Conservation (phyloP, 2,888 invertebrate species). For the Elmis aenea region DNA sequence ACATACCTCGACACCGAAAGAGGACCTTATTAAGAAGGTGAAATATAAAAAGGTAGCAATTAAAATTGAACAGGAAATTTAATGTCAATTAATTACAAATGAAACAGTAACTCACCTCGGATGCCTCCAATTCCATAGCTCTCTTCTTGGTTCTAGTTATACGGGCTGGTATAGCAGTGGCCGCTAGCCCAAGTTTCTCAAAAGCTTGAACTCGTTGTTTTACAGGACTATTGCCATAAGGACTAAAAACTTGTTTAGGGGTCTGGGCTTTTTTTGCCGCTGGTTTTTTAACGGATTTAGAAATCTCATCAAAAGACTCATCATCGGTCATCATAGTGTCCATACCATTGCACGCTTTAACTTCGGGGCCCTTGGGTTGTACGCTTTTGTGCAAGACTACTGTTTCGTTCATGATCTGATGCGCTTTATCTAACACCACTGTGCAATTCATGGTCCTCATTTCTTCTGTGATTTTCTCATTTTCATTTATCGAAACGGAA, state of each 20-base stretch:
- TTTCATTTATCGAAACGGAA: slow-evolving; percentile 10
- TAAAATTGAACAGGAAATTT: neutral
- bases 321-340: slow-evolving; percentile 32
- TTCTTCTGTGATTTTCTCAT: too few relatives aligned
- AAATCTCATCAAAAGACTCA: slow-evolving; percentile 24
- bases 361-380: slow-evolving; percentile 13
- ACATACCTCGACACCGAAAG: too few relatives aligned
- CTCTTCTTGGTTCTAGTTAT: slow-evolving; percentile 46
- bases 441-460: neutral
- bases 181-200: slow-evolving; percentile 42
- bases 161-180: slow-evolving; percentile 31
- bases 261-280: slow-evolving; percentile 10
- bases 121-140: slow-evolving; percentile 37
- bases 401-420: slow-evolving; percentile 1
- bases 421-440: neutral
- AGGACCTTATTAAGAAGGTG: too few relatives aligned
- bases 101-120: too few relatives aligned
- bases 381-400: too few relatives aligned
- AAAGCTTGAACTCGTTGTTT: slow-evolving; percentile 59
- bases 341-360: slow-evolving; percentile 1
- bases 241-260: slow-evolving; percentile 47
- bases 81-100: too few relatives aligned
- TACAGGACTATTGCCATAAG: slow-evolving; percentile 55
- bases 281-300: slow-evolving; percentile 5
- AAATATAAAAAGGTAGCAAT: neutral